Evolutionary conservation across 2,797 vertebrate species (phyloP).

Genomic region (Odontamblyopus lacepedii): DNA sequence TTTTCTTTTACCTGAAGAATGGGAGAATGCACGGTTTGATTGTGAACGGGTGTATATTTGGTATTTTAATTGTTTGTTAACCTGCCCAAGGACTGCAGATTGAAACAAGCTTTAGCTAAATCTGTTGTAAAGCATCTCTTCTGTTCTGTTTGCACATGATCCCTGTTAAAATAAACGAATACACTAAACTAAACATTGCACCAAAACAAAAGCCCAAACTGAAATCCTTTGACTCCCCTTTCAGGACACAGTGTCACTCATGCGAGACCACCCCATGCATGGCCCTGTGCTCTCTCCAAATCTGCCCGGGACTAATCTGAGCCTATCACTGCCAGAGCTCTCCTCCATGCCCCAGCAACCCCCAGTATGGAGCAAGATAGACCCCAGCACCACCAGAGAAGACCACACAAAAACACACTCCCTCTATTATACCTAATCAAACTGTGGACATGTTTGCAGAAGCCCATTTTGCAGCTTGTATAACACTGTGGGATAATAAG

Average conservation of each 20-base stretch:
- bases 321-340: constrained; percentile 18
- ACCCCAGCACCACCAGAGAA: constrained; percentile 36
- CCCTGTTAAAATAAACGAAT: too few species aligned
- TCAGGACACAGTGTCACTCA: constrained; percentile 63
- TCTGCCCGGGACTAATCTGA: constrained; percentile 44
- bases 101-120: too few species aligned
- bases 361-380: constrained; percentile 43
- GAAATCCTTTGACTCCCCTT: constrained; percentile 54
- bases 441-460: constrained; percentile 44
- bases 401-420: constrained; percentile 33
- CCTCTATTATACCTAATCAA: constrained; percentile 42
- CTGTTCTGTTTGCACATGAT: too few species aligned
- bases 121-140: too few species aligned
- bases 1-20: too few species aligned
- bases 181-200: too few species aligned
- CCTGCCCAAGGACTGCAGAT: too few species aligned
- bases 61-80: too few species aligned
- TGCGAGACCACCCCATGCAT: constrained; percentile 37
- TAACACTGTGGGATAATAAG: constrained; percentile 54
- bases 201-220: constrained; percentile 17
- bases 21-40: too few species aligned
- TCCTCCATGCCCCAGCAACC: constrained; percentile 38
- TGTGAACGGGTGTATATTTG: too few species aligned
- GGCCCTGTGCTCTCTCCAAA: constrained; percentile 37
- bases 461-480: constrained; percentile 40